Conservation (phyloP, 2,888 invertebrate species). For the Calameuta filiformis region DNA sequence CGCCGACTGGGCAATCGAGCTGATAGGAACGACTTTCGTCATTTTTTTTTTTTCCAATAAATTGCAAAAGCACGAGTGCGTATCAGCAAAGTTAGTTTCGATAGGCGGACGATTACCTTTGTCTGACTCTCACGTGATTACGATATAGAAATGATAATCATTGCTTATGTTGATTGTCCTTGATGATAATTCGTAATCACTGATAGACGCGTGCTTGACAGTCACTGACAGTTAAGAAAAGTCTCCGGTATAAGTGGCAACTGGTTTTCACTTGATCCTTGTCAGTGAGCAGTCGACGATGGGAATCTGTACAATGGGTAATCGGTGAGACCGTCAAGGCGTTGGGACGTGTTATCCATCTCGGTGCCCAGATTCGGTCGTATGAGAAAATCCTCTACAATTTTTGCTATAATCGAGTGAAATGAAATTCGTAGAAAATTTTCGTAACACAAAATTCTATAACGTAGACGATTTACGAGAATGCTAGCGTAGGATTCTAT, state of each 20-base stretch:
- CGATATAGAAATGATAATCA: neutral
- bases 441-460: constrained; percentile 49
- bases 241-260: neutral
- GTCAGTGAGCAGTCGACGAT: neutral
- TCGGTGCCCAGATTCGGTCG: constrained; percentile 28
- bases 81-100: neutral
- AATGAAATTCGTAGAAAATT: constrained; percentile 26
- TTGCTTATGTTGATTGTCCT: neutral
- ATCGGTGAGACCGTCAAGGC: neutral
- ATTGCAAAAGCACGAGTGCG: neutral
- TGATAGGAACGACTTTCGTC: neutral
- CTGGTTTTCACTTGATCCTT: neutral
- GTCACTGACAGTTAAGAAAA: neutral
- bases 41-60: neutral
- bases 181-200: neutral
- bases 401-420: constrained; percentile 46
- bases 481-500: constrained; percentile 57
- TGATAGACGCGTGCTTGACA: neutral
- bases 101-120: neutral
- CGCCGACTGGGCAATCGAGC: neutral
- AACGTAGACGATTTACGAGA: constrained; percentile 40
- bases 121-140: neutral
- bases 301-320: neutral
- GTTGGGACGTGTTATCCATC: constrained; percentile 1
- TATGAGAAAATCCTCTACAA: constrained; percentile 28